Conservation (phyloP, 2,888 invertebrate species). For the Calliphora vomitoria region DNA sequence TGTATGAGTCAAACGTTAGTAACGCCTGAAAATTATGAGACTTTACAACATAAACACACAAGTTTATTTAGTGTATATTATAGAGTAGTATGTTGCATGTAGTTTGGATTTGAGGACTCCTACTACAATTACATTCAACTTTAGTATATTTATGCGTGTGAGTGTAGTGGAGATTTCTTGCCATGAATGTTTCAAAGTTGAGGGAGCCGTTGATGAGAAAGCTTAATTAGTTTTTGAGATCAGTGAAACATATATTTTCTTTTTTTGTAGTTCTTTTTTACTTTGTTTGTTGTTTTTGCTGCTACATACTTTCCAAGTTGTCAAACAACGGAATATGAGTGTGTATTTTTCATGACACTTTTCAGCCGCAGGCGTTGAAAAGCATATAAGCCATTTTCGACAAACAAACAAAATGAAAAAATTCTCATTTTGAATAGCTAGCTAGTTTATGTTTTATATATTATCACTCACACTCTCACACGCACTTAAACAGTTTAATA, state of each 20-base stretch:
- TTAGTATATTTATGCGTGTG: background rate
- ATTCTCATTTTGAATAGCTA: constrained; percentile 17
- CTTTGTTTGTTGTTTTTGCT: constrained; percentile 8
- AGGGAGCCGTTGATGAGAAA: constrained; percentile 74
- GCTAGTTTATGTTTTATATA: background rate
- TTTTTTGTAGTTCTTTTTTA: background rate
- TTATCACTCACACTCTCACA: background rate
- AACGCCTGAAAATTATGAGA: constrained; percentile 75
- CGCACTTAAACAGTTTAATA: background rate
- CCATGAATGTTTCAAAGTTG: constrained; percentile 16
- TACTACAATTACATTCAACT: constrained; percentile 38
- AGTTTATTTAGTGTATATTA: background rate
- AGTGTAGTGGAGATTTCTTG: constrained; percentile 15
- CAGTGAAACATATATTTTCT: constrained; percentile 79
- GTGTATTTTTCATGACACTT: constrained; percentile 64
- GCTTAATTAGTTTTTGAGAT: constrained; percentile 84
- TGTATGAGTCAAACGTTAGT: constrained; percentile 73
- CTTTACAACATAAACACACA: constrained; percentile 45
- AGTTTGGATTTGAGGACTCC: constrained; percentile 49
- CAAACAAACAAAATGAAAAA: constrained; percentile 37
- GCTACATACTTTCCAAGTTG: constrained; percentile 41
- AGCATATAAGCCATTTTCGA: constrained; percentile 34
- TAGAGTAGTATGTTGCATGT: constrained; percentile 8
- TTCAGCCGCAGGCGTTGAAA: constrained; percentile 67
- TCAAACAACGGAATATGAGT: constrained; percentile 50